Conservation (phyloP, 2,113 vertebrate genomes). For the Carassius gibelio region DNA sequence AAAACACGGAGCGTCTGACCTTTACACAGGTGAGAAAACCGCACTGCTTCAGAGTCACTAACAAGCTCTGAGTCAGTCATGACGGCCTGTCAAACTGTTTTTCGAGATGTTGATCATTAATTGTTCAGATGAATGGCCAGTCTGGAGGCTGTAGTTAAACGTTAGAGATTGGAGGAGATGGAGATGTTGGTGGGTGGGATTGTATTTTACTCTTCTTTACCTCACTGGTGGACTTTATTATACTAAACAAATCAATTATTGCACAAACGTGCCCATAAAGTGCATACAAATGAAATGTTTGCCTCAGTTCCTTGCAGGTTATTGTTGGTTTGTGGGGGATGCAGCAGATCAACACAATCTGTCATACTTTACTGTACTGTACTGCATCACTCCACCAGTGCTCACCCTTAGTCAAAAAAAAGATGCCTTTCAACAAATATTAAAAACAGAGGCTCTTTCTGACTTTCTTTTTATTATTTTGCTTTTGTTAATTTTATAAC, state of each 20-base stretch:
- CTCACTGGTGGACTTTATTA: neutral
- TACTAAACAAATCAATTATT: neutral
- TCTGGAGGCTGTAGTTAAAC: neutral
- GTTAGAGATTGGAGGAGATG: neutral
- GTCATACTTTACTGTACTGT: neutral
- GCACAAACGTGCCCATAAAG: neutral
- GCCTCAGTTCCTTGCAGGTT: neutral
- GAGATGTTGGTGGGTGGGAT: neutral
- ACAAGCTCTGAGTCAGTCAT: neutral
- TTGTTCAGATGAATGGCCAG: neutral
- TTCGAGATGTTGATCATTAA: neutral
- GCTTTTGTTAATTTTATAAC: too few relatives aligned
- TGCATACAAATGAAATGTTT: neutral
- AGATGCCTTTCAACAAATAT: too few relatives aligned
- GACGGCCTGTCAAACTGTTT: neutral
- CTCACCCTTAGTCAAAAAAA: neutral
- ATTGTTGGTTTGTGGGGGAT: neutral
- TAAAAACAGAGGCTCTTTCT: too few relatives aligned
- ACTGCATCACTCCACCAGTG: neutral
- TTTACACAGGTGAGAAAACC: slow-evolving; percentile 35
- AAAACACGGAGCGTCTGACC: slow-evolving; percentile 45
- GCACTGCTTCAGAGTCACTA: neutral
- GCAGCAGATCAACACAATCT: neutral
- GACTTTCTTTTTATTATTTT: too few relatives aligned
- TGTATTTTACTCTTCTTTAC: neutral